phyloP scores from a whole-genome alignment of 2,113 vertebrate genomes.

The Prinia subflava region DNA sequence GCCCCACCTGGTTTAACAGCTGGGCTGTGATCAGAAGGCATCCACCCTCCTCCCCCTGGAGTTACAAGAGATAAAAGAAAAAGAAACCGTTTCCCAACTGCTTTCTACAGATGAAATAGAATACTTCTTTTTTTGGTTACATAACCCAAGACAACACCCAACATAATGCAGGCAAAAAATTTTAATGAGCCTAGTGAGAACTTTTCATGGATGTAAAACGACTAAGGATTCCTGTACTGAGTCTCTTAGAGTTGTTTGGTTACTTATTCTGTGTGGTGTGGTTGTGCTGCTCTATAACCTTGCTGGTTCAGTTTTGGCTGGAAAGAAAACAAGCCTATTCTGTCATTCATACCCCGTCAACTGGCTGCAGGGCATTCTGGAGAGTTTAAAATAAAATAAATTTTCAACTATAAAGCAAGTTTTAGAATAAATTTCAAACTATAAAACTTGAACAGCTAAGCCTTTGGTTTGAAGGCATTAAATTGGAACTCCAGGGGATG shows the following conservation, averaged over 20 bases:
- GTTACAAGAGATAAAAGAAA: too few relatives aligned
- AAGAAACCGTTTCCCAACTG: too few relatives aligned
- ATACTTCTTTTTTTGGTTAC: too few relatives aligned
- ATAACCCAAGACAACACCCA: neutral
- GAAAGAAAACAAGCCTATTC: neutral
- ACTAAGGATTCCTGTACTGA: neutral
- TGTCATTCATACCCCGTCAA: neutral
- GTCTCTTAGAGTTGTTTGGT: neutral
- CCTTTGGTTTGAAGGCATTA: conserved; percentile 10
- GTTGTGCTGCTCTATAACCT: neutral
- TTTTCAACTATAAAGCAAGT: neutral
- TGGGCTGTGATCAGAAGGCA: too few relatives aligned
- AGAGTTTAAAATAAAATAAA: neutral
- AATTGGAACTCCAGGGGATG: neutral
- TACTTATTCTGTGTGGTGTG: neutral
- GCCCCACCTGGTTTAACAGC: too few relatives aligned
- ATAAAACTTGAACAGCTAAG: neutral
- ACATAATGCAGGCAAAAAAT: fast-evolving
- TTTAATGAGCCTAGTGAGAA: neutral
- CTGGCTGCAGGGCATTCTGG: neutral
- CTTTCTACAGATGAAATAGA: too few relatives aligned
- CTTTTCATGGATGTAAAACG: neutral
- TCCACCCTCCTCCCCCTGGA: too few relatives aligned
- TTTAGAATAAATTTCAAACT: neutral
- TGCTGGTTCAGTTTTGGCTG: neutral